A percentile compares a stretch with the other conserved stretches of the same genome.
These are phyloP conservation scores for Heliconius ismenius DNA, from an alignment of 2,888 invertebrate genomes.

Conservation along the genomic window DNA sequence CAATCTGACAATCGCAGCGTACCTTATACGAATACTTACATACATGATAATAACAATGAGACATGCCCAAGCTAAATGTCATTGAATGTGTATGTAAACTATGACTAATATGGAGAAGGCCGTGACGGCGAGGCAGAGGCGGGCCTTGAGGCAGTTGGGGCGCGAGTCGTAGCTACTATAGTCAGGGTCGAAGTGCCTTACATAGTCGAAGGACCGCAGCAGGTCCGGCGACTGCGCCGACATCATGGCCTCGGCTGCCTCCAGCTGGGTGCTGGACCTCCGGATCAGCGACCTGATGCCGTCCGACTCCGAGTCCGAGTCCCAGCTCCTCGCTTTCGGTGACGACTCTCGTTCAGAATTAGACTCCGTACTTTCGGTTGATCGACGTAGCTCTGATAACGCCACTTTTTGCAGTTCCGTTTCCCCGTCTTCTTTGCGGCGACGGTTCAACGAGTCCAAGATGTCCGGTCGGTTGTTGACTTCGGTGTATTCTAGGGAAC, in stretches of 20 bases:
- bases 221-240: constrained; percentile 75
- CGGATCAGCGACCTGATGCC: constrained; percentile 84
- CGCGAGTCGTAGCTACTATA: constrained; percentile 62
- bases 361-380: constrained; percentile 68
- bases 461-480: constrained; percentile 77
- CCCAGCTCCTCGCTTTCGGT: constrained; percentile 64
- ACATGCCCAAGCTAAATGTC: constrained; percentile 76
- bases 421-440: constrained; percentile 64
- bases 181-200: constrained; percentile 77
- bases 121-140: constrained; percentile 75
- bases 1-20: constrained; percentile 71
- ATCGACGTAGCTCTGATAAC: constrained; percentile 69
- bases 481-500: constrained; percentile 76
- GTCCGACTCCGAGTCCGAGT: constrained; percentile 85
- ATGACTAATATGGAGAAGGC: constrained; percentile 76
- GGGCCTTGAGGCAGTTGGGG: constrained; percentile 68
- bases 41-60: constrained; percentile 70
- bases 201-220: constrained; percentile 76
- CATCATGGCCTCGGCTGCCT: constrained; percentile 82
- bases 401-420: constrained; percentile 70
- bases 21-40: constrained; percentile 69
- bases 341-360: constrained; percentile 66
- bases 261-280: constrained; percentile 83
- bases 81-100: constrained; percentile 78
- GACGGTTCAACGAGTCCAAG: constrained; percentile 68